phyloP scores from a whole-genome alignment of 2,888 invertebrate species.

The Lasioglossum figueresi region DNA sequence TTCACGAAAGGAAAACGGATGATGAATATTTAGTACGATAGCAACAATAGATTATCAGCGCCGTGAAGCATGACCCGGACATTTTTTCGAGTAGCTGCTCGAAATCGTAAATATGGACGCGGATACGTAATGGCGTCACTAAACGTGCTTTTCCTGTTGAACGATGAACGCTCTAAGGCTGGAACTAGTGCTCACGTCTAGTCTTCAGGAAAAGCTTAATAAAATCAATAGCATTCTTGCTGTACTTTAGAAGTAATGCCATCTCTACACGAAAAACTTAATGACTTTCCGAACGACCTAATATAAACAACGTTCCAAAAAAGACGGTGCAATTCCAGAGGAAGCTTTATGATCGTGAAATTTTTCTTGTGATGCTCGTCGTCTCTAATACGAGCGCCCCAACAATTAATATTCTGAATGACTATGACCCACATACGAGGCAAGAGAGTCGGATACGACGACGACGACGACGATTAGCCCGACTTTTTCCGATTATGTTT shows the following conservation, averaged over 20 bases:
- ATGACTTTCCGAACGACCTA: no score
- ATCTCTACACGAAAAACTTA: no score
- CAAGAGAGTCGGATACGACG: not conserved
- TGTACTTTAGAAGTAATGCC: not conserved
- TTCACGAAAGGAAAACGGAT: conserved; percentile 27
- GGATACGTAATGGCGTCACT: conserved; percentile 40
- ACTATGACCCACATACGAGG: conserved; percentile 2
- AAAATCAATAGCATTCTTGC: not conserved
- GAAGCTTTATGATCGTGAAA: not conserved
- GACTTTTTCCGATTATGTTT: not conserved
- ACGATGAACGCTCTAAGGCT: conserved; percentile 30
- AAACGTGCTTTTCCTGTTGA: conserved; percentile 48
- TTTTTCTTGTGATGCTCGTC: not conserved
- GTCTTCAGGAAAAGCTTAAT: not conserved
- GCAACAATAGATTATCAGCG: conserved; percentile 55
- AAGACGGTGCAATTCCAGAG: not conserved
- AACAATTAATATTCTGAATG: not conserved
- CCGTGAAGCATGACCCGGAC: conserved; percentile 39
- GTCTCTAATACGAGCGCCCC: not conserved
- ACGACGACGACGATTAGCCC: not conserved
- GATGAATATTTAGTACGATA: conserved; percentile 57
- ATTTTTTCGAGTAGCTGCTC: conserved; percentile 30
- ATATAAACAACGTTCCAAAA: not conserved
- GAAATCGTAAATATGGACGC: conserved; percentile 47
- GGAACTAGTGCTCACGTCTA: not conserved